phyloP scores from a whole-genome alignment of 2,888 invertebrate species.

The Lampropteryx suffumata region DNA sequence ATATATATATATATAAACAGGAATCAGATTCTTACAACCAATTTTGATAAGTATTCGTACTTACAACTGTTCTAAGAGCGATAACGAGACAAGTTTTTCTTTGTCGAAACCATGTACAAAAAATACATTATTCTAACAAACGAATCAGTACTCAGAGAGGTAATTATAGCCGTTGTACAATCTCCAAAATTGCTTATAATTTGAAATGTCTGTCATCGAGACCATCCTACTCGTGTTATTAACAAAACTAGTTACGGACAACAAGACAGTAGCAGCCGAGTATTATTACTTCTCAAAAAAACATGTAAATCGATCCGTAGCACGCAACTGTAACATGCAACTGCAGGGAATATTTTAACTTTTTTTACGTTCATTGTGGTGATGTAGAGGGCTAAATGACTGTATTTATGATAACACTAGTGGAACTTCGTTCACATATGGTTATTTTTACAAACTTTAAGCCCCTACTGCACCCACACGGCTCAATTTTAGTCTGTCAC shows the following conservation, averaged over 20 bases:
- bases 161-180: slow-evolving; percentile 30
- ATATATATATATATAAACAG: too few species aligned
- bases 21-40: too few species aligned
- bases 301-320: slow-evolving; percentile 69
- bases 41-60: too few species aligned
- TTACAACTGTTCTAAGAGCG: too few species aligned
- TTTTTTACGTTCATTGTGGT: slow-evolving; percentile 23
- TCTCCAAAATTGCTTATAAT: slow-evolving; percentile 47
- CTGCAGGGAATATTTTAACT: slow-evolving; percentile 30
- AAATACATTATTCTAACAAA: slow-evolving; percentile 14
- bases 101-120: slow-evolving; percentile 20
- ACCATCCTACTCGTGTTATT: slow-evolving; percentile 45
- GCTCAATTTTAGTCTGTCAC: too few species aligned
- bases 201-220: slow-evolving; percentile 51
- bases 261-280: slow-evolving; percentile 70
- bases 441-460: too few species aligned
- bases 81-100: too few species aligned
- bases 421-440: too few species aligned
- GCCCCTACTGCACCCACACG: too few species aligned
- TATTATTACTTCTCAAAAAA: slow-evolving; percentile 62
- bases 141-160: slow-evolving; percentile 4
- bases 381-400: slow-evolving; percentile 25
- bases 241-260: slow-evolving; percentile 55
- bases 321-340: slow-evolving; percentile 66
- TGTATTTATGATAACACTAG: slow-evolving; percentile 18